Percentiles rank a stretch among this genome's conserved stretches.
phyloP scores from a whole-genome alignment of 1,140 invertebrate species.

The Macrotrachela quadricornifera region DNA sequence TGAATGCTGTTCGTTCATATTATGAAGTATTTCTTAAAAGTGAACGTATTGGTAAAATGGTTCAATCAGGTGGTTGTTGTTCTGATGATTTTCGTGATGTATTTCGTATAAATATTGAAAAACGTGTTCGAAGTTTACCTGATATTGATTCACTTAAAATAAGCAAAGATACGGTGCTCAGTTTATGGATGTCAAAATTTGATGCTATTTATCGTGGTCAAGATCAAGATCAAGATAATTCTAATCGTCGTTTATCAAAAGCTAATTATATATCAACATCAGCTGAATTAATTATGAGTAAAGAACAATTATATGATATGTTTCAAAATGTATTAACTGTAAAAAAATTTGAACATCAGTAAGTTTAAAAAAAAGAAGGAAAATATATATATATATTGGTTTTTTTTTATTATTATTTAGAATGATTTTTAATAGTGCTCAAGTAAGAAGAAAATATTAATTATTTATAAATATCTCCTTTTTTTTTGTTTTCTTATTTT shows the following conservation, averaged over 20 bases:
- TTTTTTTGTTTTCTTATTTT: slow-evolving; percentile 11
- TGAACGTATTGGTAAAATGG: slow-evolving; percentile 79
- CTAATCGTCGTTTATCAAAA: neutral
- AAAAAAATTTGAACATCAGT: slow-evolving; percentile 95
- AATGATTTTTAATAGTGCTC: neutral
- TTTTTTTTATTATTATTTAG: slow-evolving; percentile 8
- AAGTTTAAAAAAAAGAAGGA: slow-evolving; percentile 11
- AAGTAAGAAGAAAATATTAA: neutral
- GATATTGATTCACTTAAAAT: slow-evolving; percentile 74
- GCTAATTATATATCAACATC: slow-evolving; percentile 12
- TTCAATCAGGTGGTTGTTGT: slow-evolving; percentile 83
- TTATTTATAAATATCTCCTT: neutral
- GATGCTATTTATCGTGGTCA: slow-evolving; percentile 87
- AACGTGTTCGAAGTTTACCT: slow-evolving; percentile 78
- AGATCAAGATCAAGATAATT: slow-evolving; percentile 18
- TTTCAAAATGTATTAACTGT: slow-evolving; percentile 94
- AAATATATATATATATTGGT: neutral
- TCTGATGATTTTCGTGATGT: slow-evolving; percentile 95
- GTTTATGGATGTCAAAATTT: slow-evolving; percentile 97
- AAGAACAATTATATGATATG: slow-evolving; percentile 89
- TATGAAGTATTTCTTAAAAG: slow-evolving; percentile 89
- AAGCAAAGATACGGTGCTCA: slow-evolving; percentile 93
- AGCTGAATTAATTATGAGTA: slow-evolving; percentile 29
- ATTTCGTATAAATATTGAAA: slow-evolving; percentile 88
- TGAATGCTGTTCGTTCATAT: slow-evolving; percentile 91